A percentile compares a stretch with the other conserved stretches of the same genome.
phyloP scores from a whole-genome alignment of 2,113 vertebrate genomes.

The Carettochelys insculpta region DNA sequence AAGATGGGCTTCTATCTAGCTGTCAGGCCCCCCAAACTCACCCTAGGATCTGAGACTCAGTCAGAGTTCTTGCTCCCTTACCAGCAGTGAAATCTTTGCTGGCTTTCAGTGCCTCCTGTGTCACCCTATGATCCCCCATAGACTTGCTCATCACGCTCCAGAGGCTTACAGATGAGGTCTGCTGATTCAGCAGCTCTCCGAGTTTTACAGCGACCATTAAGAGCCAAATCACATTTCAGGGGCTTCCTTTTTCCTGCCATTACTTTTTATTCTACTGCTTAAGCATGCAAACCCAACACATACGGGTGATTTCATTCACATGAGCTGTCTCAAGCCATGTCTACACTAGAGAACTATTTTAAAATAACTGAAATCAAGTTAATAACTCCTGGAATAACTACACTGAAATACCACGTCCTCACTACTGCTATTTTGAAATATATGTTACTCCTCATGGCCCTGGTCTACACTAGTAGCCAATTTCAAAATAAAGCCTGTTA shows the following conservation, averaged over 20 bases:
- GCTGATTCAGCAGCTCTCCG: constrained; percentile 30
- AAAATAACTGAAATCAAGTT: no score
- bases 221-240: neutral
- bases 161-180: neutral
- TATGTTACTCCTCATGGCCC: no score
- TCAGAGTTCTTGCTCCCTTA: neutral
- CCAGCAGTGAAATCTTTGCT: neutral
- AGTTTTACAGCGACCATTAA: constrained; percentile 13
- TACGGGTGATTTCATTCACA: neutral
- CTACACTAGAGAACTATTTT: no score
- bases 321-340: neutral
- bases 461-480: no score
- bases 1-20: neutral
- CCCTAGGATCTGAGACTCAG: neutral
- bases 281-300: neutral
- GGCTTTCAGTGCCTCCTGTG: neutral
- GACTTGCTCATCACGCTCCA: neutral
- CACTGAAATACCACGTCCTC: no score
- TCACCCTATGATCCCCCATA: neutral
- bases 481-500: no score
- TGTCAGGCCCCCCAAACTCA: no score
- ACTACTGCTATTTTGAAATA: no score
- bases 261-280: constrained; percentile 35
- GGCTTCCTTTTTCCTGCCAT: constrained; percentile 2
- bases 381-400: no score